These are phyloP conservation scores for Thera britannica DNA, from an alignment of 2,888 invertebrate species.

Conservation along the genomic window DNA sequence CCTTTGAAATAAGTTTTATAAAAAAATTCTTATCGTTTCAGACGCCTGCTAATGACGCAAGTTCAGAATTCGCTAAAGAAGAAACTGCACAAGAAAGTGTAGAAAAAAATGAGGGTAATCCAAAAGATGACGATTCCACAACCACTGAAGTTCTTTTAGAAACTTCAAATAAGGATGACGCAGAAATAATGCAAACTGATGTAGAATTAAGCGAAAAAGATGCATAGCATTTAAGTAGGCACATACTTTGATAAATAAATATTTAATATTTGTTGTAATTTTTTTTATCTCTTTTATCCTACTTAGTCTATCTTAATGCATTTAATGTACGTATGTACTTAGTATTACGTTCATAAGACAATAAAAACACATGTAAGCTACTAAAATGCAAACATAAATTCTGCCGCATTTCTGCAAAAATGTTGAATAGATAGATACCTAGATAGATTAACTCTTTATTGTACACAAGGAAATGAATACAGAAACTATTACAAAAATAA, in stretches of 20 bases:
- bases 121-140: background rate
- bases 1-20: background rate
- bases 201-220: conserved; percentile 29
- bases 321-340: too few relatives aligned
- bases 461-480: too few relatives aligned
- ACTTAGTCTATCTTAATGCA: too few relatives aligned
- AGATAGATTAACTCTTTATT: too few relatives aligned
- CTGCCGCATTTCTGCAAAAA: too few relatives aligned
- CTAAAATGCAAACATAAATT: too few relatives aligned
- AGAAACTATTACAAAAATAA: too few relatives aligned
- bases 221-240: conserved; percentile 16
- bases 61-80: conserved; percentile 6
- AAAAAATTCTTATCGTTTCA: conserved; percentile 7
- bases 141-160: conserved; percentile 6
- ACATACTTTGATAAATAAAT: conserved; percentile 19
- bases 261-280: conserved; percentile 1
- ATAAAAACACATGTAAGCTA: too few relatives aligned
- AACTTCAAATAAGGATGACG: conserved; percentile 9
- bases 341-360: too few relatives aligned
- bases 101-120: conserved; percentile 1
- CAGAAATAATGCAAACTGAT: conserved; percentile 17
- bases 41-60: conserved; percentile 9
- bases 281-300: conserved; percentile 9
- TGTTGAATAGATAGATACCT: too few relatives aligned
- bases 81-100: conserved; percentile 10